A percentile compares a stretch with the other conserved stretches of the same genome.
Evolutionary conservation across 2,113 vertebrate species (phyloP).

Genomic region (Austrofundulus limnaeus): DNA sequence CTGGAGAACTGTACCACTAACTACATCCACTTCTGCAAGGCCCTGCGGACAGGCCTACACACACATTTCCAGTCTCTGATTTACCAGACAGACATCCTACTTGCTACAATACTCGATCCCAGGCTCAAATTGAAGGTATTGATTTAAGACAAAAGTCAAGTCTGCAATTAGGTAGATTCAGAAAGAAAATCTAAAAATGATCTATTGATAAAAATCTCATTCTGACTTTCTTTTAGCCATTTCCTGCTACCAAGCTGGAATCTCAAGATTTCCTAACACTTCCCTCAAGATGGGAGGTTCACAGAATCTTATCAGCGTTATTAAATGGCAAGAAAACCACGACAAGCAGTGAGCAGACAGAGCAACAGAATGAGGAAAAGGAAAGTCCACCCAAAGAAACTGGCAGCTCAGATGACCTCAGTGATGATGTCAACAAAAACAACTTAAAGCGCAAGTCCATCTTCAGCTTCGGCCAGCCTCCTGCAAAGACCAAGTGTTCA

Average conservation of each 20-base stretch:
- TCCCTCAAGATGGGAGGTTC: slow-evolving; percentile 63
- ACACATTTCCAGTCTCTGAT: slow-evolving; percentile 72
- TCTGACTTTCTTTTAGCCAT: slow-evolving; percentile 50
- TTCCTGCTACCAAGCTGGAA: slow-evolving; percentile 53
- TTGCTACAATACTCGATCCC: slow-evolving; percentile 75
- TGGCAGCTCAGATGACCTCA: slow-evolving; percentile 6
- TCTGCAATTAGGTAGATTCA: neutral
- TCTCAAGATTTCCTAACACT: slow-evolving; percentile 43
- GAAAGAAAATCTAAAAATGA: no score
- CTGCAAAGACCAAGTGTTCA: slow-evolving; percentile 53
- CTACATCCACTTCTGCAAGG: slow-evolving; percentile 71
- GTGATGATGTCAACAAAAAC: slow-evolving; percentile 3
- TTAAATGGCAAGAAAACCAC: slow-evolving; percentile 19
- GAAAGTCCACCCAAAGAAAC: neutral
- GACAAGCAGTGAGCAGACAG: neutral
- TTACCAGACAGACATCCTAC: slow-evolving; percentile 70
- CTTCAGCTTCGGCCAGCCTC: slow-evolving; percentile 52
- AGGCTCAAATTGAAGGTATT: slow-evolving; percentile 75
- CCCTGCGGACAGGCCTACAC: slow-evolving; percentile 69
- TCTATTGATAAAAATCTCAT: neutral
- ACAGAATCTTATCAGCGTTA: slow-evolving; percentile 48
- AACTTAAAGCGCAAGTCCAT: slow-evolving; percentile 70
- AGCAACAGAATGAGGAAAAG: neutral
- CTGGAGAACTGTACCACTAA: slow-evolving; percentile 59
- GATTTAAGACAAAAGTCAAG: neutral